A percentile compares a stretch with the other conserved stretches of the same genome.
These are phyloP conservation scores for Mellivora capensis DNA, from an alignment of 2,113 vertebrate species.

Conservation along the genomic window DNA sequence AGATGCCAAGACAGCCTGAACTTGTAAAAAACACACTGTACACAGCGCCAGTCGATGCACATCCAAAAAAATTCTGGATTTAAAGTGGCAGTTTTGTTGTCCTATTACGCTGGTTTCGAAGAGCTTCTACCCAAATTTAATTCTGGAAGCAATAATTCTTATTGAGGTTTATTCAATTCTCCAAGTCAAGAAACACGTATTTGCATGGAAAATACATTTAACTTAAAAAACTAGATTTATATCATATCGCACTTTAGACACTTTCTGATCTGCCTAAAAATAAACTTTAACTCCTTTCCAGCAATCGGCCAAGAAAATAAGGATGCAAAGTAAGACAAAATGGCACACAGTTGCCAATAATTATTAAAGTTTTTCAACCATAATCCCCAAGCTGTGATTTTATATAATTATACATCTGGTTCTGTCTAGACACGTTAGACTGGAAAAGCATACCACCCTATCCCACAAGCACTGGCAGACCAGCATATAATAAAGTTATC, in stretches of 20 bases:
- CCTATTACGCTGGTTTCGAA: conserved; percentile 19
- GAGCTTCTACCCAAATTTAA: conserved; percentile 3
- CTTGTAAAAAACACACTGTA: not conserved
- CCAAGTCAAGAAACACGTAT: not conserved
- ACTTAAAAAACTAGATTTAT: not conserved
- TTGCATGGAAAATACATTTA: conserved; percentile 25
- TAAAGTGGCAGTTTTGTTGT: not conserved
- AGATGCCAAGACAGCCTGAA: not conserved
- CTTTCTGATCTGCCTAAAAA: conserved; percentile 45
- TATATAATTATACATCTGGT: conserved; percentile 32
- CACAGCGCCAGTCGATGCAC: not conserved
- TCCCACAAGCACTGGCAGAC: not conserved
- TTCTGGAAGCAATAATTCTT: not conserved
- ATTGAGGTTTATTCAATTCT: conserved; percentile 10
- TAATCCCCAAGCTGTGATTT: conserved; percentile 44
- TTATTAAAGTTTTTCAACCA: conserved; percentile 37
- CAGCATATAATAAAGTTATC: not conserved
- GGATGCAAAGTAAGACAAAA: conserved; percentile 30
- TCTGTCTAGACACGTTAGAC: conserved; percentile 51
- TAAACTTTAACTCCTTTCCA: not conserved
- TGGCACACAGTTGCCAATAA: conserved; percentile 23
- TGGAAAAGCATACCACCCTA: conserved; percentile 15
- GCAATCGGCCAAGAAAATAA: not conserved
- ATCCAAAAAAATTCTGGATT: not conserved
- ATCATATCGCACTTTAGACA: not conserved